Evolutionary conservation across 2,113 vertebrate genomes (phyloP).

Genomic region (Meriones unguiculatus): DNA sequence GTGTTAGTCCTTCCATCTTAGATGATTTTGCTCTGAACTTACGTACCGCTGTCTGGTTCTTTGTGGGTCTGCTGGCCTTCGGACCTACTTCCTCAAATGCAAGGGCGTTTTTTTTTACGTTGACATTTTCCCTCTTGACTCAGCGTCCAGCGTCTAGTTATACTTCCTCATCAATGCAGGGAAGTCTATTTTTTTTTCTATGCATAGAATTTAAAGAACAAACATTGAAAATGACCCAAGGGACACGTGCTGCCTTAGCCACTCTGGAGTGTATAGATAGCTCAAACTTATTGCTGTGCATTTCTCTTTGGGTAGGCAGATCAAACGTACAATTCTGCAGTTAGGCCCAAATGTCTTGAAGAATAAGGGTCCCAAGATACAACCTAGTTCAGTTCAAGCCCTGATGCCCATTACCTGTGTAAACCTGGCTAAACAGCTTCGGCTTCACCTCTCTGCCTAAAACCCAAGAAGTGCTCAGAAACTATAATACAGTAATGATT

Average conservation of each 20-base stretch:
- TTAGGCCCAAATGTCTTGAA: neutral
- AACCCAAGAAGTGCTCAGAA: neutral
- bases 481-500: rapidly evolving
- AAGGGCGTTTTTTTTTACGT: neutral
- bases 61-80: rapidly evolving
- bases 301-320: neutral
- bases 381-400: neutral
- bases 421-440: neutral
- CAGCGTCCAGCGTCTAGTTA: neutral
- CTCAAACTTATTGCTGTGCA: neutral
- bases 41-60: neutral
- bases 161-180: slow-evolving; percentile 75
- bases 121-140: slow-evolving; percentile 57
- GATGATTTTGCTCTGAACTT: neutral
- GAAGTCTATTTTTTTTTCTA: slow-evolving; percentile 67
- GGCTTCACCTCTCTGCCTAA: neutral
- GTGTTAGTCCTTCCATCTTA: neutral
- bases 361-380: rapidly evolving
- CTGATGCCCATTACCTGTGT: neutral
- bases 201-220: slow-evolving; percentile 40
- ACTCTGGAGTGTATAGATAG: neutral
- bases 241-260: neutral
- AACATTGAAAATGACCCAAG: neutral
- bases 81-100: neutral
- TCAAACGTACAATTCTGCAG: neutral